Conservation (phyloP, 2,113 vertebrate species). For the Eurypyga helias region DNA sequence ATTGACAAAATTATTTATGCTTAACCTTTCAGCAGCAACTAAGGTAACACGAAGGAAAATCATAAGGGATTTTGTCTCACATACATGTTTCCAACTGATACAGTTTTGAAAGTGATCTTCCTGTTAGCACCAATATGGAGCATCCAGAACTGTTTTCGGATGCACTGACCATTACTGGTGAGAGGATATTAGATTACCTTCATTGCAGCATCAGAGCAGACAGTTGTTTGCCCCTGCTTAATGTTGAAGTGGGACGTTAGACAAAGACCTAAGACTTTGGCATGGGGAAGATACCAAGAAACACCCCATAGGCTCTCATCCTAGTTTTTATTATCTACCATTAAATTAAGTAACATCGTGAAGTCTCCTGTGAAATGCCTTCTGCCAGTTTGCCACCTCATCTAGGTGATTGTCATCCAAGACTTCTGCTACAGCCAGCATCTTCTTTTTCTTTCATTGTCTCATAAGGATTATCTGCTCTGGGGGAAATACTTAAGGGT, state of each 20-base stretch:
- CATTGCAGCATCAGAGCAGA: not conserved
- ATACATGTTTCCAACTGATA: not conserved
- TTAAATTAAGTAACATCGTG: not conserved
- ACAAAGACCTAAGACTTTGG: not conserved
- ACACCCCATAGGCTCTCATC: not conserved
- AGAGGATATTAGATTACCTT: not conserved
- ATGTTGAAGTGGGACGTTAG: not conserved
- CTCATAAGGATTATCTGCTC: not conserved
- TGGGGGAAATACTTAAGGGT: not conserved
- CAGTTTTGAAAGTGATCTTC: not conserved
- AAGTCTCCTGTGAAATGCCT: not conserved
- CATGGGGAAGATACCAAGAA: not conserved
- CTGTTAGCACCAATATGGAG: not conserved
- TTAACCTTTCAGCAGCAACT: not conserved
- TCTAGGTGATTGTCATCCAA: not conserved
- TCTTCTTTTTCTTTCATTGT: not conserved
- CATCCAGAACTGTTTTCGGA: not conserved
- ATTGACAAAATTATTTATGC: not conserved
- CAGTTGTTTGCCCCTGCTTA: not conserved
- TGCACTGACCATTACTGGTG: not conserved
- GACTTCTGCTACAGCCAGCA: not conserved
- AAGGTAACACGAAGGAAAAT: not conserved
- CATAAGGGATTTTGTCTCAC: not conserved
- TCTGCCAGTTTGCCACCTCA: not conserved
- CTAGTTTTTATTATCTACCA: not conserved